These are phyloP conservation scores for Microcebus tavaratra DNA, from an alignment of 2,113 vertebrate genomes.

Conservation along the genomic window DNA sequence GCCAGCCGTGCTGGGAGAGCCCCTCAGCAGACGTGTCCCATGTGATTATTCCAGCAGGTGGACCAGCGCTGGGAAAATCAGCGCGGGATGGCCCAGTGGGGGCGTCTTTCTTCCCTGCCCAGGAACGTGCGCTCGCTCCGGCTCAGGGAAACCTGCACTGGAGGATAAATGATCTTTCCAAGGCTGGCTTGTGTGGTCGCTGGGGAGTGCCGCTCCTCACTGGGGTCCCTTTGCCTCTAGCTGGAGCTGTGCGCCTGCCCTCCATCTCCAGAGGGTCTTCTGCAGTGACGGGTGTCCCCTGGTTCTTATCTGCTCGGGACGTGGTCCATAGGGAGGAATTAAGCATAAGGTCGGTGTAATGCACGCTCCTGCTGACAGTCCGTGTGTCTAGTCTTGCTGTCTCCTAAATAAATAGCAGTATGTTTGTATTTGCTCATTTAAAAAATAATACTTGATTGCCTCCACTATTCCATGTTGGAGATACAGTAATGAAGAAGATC, in stretches of 20 bases:
- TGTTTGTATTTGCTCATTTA: slow-evolving; percentile 21
- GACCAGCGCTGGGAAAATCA: neutral
- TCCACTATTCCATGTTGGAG: neutral
- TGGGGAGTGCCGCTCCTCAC: neutral
- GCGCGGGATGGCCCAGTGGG: too few relatives aligned
- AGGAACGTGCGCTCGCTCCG: neutral
- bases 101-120: neutral
- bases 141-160: neutral
- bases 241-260: accelerated
- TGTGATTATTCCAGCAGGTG: neutral
- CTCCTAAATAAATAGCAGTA: neutral
- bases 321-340: neutral
- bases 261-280: neutral
- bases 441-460: neutral
- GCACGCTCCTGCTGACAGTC: neutral
- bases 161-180: neutral
- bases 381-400: neutral
- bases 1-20: neutral
- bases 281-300: neutral
- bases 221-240: accelerated
- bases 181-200: accelerated
- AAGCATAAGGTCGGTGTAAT: neutral
- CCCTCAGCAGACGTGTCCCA: neutral
- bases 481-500: neutral
- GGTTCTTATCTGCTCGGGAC: neutral